phyloP scores from a whole-genome alignment of 2,888 invertebrate genomes.

The Margaritifera margaritifera region DNA sequence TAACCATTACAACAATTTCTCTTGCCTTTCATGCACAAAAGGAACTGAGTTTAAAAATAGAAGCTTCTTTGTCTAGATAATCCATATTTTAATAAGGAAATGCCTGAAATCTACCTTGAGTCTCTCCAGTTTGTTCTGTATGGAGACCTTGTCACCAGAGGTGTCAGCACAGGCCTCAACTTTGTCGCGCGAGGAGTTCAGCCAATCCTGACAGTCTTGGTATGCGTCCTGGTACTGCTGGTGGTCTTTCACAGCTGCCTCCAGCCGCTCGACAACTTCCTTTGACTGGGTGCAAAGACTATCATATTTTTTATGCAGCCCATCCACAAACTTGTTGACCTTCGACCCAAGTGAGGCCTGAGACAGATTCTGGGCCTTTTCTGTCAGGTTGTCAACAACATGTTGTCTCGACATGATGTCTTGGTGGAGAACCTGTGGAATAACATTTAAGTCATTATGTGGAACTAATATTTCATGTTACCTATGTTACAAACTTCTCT shows the following conservation, averaged over 20 bases:
- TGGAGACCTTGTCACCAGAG: conserved; percentile 80
- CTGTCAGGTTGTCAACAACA: conserved; percentile 86
- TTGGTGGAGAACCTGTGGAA: conserved; percentile 79
- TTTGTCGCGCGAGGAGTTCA: conserved; percentile 72
- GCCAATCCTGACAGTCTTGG: conserved; percentile 87
- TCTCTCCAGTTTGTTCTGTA: conserved; percentile 74
- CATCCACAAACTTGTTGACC: conserved; percentile 62
- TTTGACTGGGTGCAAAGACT: conserved; percentile 61
- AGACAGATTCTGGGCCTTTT: conserved; percentile 83
- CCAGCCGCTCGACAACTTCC: conserved; percentile 87
- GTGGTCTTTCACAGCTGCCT: conserved; percentile 89
- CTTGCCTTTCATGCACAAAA: background rate
- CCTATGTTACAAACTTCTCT: no score
- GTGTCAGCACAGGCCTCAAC: conserved; percentile 63
- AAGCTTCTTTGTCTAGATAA: no score
- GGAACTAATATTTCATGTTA: background rate
- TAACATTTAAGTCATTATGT: background rate
- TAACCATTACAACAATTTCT: no score
- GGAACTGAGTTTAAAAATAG: no score
- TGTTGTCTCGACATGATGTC: conserved; percentile 90
- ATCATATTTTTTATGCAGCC: conserved; percentile 59
- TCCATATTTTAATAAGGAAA: background rate
- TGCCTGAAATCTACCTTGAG: conserved; percentile 48
- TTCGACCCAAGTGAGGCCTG: conserved; percentile 56
- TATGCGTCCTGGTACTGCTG: conserved; percentile 84